Evolutionary conservation across 2,113 vertebrate genomes (phyloP).

Genomic region (Corythornis vintsioides): DNA sequence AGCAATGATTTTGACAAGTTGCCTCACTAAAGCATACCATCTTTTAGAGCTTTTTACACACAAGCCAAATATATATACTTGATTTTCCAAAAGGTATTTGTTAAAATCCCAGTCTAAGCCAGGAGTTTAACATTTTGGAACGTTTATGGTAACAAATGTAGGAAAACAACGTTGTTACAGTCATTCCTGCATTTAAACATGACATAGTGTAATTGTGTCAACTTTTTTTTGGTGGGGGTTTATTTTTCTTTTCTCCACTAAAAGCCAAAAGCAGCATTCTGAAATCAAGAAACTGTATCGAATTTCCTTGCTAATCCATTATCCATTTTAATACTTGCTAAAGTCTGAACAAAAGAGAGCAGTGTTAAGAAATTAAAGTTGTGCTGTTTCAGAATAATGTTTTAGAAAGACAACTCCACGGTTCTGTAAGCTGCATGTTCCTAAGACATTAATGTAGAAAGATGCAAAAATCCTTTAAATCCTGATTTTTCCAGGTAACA

Average conservation of each 20-base stretch:
- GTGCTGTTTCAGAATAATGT: neutral
- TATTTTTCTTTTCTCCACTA: neutral
- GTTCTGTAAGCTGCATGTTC: neutral
- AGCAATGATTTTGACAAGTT: neutral
- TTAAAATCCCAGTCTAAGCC: slow-evolving; percentile 50
- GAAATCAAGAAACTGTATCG: slow-evolving; percentile 18
- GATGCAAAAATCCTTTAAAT: neutral
- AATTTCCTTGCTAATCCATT: slow-evolving; percentile 22
- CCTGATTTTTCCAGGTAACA: neutral
- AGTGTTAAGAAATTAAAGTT: neutral
- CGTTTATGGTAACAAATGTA: slow-evolving; percentile 61
- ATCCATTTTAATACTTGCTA: neutral
- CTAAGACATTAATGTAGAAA: neutral
- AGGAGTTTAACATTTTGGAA: slow-evolving; percentile 61
- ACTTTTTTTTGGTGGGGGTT: neutral
- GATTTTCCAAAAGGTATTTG: slow-evolving; percentile 54
- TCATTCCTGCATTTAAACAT: slow-evolving; percentile 66
- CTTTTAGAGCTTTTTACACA: neutral
- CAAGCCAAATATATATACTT: slow-evolving; percentile 72
- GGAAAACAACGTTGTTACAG: slow-evolving; percentile 72
- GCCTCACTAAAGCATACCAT: neutral
- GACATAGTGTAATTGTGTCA: neutral
- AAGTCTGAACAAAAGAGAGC: neutral
- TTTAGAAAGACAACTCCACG: neutral
- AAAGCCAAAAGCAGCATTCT: slow-evolving; percentile 66